Percentiles rank a stretch among this genome's conserved stretches.
Evolutionary conservation across 2,113 vertebrate genomes (phyloP).

Genomic region (Lutjanus erythropterus): DNA sequence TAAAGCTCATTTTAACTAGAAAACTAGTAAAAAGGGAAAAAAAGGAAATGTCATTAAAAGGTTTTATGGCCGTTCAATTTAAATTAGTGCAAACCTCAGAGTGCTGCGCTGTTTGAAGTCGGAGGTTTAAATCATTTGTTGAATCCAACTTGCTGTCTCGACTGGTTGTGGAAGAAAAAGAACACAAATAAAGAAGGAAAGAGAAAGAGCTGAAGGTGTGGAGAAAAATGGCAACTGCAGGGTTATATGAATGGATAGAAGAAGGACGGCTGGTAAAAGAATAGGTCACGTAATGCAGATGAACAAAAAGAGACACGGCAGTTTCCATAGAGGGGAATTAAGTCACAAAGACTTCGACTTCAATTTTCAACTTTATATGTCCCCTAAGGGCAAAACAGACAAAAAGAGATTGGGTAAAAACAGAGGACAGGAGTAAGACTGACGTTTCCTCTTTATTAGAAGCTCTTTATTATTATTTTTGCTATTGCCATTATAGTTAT

Average conservation of each 20-base stretch:
- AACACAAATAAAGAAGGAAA: neutral
- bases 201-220: neutral
- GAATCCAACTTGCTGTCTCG: conserved; percentile 7
- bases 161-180: conserved; percentile 11
- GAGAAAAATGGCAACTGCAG: neutral
- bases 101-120: conserved; percentile 44
- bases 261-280: neutral
- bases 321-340: neutral
- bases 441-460: neutral
- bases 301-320: neutral
- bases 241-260: neutral
- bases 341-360: neutral
- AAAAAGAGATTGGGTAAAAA: neutral
- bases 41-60: conserved; percentile 44
- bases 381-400: too few species aligned
- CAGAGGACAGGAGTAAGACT: neutral
- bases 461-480: neutral
- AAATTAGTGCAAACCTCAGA: conserved; percentile 16
- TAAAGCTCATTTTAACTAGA: conserved; percentile 31
- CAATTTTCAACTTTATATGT: too few species aligned
- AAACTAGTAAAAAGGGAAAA: conserved; percentile 42
- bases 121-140: conserved; percentile 40
- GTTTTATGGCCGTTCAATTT: conserved; percentile 49
- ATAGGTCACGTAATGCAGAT: neutral
- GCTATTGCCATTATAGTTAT: neutral